Conservation (phyloP, 2,797 vertebrate species). For the Manis crassicaudata region DNA sequence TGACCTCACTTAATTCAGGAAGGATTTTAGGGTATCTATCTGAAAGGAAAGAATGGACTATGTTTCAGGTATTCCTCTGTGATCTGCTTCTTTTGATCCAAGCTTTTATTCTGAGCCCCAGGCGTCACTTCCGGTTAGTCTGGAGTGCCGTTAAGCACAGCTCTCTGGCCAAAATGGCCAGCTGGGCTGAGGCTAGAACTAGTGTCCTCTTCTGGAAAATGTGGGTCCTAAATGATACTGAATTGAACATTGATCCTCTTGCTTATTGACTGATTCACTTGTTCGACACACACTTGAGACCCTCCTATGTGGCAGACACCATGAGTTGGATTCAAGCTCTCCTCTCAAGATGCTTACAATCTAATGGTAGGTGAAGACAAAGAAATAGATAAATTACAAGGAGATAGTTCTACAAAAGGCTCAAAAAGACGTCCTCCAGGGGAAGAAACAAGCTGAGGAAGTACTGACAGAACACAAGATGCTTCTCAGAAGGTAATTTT, state of each 20-base stretch:
- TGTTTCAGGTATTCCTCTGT: not conserved
- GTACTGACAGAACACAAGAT: not conserved
- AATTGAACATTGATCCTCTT: not conserved
- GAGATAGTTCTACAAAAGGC: not conserved
- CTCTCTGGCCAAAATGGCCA: not conserved
- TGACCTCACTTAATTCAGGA: slow-evolving; percentile 3
- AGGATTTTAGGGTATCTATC: not conserved
- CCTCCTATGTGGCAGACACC: not conserved
- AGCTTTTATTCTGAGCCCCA: not conserved
- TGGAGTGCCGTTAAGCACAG: not conserved
- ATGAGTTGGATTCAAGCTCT: not conserved
- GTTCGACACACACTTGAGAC: not conserved
- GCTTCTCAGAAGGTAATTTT: slow-evolving; percentile 3
- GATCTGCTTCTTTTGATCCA: not conserved
- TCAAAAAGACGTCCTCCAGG: not conserved
- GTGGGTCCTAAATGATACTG: not conserved
- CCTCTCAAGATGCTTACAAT: not conserved
- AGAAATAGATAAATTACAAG: not conserved
- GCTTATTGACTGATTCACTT: not conserved
- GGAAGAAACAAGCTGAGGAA: not conserved
- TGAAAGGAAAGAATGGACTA: not conserved
- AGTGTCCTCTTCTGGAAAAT: not conserved
- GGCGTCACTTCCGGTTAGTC: not conserved
- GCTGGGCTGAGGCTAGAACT: not conserved
- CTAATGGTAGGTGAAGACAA: not conserved